Conservation (phyloP, 2,888 invertebrate genomes). For the Caenorhabditis plicata region DNA sequence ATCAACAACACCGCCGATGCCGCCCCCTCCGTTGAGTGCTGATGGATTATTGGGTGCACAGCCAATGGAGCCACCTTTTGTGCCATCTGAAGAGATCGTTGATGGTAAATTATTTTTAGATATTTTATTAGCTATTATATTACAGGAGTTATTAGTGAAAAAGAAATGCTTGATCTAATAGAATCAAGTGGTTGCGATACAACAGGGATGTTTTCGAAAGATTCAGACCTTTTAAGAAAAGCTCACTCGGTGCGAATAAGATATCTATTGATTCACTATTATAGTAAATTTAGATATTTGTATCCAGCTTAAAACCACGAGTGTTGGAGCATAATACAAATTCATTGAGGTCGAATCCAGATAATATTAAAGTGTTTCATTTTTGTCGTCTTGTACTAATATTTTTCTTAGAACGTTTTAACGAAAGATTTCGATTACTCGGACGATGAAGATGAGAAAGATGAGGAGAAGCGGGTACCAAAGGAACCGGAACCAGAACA, state of each 20-base stretch:
- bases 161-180: slow-evolving; percentile 31
- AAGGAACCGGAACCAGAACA: slow-evolving; percentile 7
- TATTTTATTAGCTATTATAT: background rate
- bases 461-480: slow-evolving; percentile 18
- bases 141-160: slow-evolving; percentile 38
- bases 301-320: background rate
- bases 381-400: too few relatives aligned
- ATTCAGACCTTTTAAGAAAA: slow-evolving; percentile 18
- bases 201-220: slow-evolving; percentile 14
- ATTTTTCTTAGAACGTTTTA: slow-evolving; percentile 57
- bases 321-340: background rate
- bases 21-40: slow-evolving; percentile 4
- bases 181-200: slow-evolving; percentile 18
- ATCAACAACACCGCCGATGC: slow-evolving; percentile 3
- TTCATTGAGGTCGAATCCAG: slow-evolving; percentile 2
- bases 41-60: slow-evolving; percentile 21
- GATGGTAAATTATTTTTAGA: background rate
- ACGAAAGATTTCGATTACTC: slow-evolving; percentile 61
- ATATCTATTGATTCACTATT: too few relatives aligned
- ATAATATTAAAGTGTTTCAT: too few relatives aligned
- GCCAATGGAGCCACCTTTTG: slow-evolving; percentile 9
- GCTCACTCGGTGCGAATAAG: too few relatives aligned
- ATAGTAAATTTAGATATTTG: slow-evolving; percentile 5
- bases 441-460: slow-evolving; percentile 62
- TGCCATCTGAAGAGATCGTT: slow-evolving; percentile 21